Evolutionary conservation across 37 sponge, comb jelly and placozoan species (phyloP), one percentile per base, ranked within the genome.

Genomic region (Crambe crambe): DNA sequence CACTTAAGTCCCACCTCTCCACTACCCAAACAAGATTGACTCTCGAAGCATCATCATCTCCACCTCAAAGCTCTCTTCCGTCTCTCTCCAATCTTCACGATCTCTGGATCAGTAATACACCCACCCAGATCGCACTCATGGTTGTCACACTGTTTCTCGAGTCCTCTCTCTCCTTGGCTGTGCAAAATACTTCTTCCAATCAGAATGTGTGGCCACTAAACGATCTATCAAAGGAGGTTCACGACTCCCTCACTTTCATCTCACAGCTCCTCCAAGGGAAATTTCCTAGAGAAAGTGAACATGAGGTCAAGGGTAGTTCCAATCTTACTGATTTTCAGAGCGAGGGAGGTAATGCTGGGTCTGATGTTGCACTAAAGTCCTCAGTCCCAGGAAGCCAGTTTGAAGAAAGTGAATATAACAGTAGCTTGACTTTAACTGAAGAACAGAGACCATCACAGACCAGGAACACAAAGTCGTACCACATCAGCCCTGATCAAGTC

Each of bases 1-100:
- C 89, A 42, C 83, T 89, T 37, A 65, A 78, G 12, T 15, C 70
- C 18, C 84, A 82, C 42, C 79, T 89, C 67, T 42, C 68, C 61
- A 69, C 23, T 32, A 44, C 65, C 34, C 2, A 62, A 57, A 47
- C 82, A 15, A 41, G 1, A 3, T 61, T 2, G 35, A 76, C 40
- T 8, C 62, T 2, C 36, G 40, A n/a, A 1, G 21, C 47, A 27
- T 38, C 68, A 10, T 9, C 59, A 22, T 22, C 5, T 20, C 37
- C 70, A 29, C 37, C 47, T 42, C 30, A 35, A 12, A 22, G 18
- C 70, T 70, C 42, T 22, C 47, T 56, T 1, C 29, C 41, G 25
- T 58, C 68, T 0, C 69, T 87, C 26, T 58, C 66, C n/a, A 3
- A 36, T 25, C 88, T 81, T 0, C 59, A 74, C n/a, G n/a, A 29